Base-by-base conservation (phyloP, 2,888 invertebrate species). In the Colostygia pectinataria region DNA sequence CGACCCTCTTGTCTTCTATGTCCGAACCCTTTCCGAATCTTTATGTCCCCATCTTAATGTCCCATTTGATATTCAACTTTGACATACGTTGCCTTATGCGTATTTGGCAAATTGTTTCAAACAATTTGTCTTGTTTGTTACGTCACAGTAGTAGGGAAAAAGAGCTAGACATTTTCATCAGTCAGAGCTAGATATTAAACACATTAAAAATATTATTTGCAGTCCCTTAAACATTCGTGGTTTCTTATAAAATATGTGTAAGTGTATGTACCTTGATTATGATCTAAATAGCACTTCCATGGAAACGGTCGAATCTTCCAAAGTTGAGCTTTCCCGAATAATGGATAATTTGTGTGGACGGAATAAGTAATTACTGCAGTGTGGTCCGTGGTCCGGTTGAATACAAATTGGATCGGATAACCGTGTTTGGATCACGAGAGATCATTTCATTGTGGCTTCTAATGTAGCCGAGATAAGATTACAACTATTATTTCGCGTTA, bases 1-100 rank as follows among this genome's bases (percentile, higher is more conserved):
- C 57, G 55, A 54, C 46, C 55, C 54, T 43, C 37, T 59, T 55
- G 63, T 66, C 65, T 65, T 70, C 56, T 71, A 71, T 70, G 57
- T 52, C 52, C 59, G 56, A 60, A 68, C 60, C 67, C 64, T 52
- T 64, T 58, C 52, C 55, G 55, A 52, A 44, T 46, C 46, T n/a
- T n/a, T 4, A 18, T 18, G 18, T 18, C 60, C 47, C 20, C 25
- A 14, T 41, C 8, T 20, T 1, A 20, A 23, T n/a, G 8, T 28
- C 12, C 9, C 49, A 34, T 15, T 20, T 31, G 13, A 53, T 29
- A 33, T 20, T 34, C 9, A 33, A 52, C 49, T 40, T 44, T 52
- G 44, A 38, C 8, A n/a, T n/a, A n/a, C n/a, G n/a, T n/a, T n/a
- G n/a, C n/a, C n/a, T n/a, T n/a, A n/a, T n/a, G n/a, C n/a, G n/a